Conservation (phyloP, 1,140 invertebrate species). For the Pogonomyrmex californicus region DNA sequence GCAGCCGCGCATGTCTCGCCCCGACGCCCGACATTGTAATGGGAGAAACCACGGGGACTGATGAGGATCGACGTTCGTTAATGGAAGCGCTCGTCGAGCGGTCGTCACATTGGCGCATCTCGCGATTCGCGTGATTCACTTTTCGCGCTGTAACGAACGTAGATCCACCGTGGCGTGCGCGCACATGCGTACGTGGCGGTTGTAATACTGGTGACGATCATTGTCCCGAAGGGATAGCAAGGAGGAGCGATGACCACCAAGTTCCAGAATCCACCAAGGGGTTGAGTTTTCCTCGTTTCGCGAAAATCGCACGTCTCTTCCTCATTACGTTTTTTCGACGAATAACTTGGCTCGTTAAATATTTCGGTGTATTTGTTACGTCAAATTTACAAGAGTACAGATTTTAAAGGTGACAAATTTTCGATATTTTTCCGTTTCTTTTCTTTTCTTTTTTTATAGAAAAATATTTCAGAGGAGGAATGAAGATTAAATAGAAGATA, state of each 20-base stretch:
- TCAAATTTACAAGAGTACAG: neutral
- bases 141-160: constrained; percentile 10
- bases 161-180: constrained; percentile 26
- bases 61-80: constrained; percentile 47
- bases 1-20: neutral
- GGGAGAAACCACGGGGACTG: neutral
- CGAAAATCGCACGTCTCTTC: neutral
- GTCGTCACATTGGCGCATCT: neutral
- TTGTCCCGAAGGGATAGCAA: constrained; percentile 38
- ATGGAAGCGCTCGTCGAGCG: constrained; percentile 13
- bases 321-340: neutral
- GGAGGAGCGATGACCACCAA: neutral
- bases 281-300: neutral
- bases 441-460: neutral
- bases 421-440: neutral
- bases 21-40: neutral
- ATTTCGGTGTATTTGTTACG: neutral
- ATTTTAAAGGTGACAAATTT: neutral
- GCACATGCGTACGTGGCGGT: neutral
- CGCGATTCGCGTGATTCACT: constrained; percentile 24
- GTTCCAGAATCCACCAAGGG: too few relatives aligned
- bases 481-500: neutral
- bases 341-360: neutral
- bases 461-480: neutral
- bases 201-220: constrained; percentile 58